Evolutionary conservation across 2,113 vertebrate species (phyloP).

Genomic region (Saccopteryx bilineata): DNA sequence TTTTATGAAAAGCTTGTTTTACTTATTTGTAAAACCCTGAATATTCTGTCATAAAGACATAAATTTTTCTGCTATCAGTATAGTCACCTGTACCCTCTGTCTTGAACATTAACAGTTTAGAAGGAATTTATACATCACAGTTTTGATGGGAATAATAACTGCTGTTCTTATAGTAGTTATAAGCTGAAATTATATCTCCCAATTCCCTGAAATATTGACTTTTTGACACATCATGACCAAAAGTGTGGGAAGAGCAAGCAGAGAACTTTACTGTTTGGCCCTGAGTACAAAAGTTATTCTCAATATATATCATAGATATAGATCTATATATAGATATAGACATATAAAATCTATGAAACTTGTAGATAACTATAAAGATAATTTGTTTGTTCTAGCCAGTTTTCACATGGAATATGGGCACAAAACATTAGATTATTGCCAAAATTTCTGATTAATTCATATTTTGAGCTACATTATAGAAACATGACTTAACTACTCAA

Average conservation of each 20-base stretch:
- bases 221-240: neutral
- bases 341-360: neutral
- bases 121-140: neutral
- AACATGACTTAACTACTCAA: neutral
- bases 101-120: neutral
- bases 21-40: neutral
- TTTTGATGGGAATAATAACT: constrained; percentile 32
- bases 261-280: neutral
- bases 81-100: neutral
- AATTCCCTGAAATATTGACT: neutral
- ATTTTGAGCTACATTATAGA: constrained; percentile 35
- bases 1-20: neutral
- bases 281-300: neutral
- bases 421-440: constrained; percentile 17
- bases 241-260: neutral
- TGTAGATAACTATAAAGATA: neutral
- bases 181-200: constrained; percentile 15
- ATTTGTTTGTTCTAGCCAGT: neutral
- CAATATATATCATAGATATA: no score
- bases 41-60: neutral
- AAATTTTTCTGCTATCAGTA: neutral
- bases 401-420: neutral
- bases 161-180: neutral
- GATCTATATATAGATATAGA: no score
- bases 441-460: neutral